Percentiles rank a stretch among this genome's conserved stretches.
Evolutionary conservation across 2,888 invertebrate species (phyloP).

Genomic region (Atethmia centrago): DNA sequence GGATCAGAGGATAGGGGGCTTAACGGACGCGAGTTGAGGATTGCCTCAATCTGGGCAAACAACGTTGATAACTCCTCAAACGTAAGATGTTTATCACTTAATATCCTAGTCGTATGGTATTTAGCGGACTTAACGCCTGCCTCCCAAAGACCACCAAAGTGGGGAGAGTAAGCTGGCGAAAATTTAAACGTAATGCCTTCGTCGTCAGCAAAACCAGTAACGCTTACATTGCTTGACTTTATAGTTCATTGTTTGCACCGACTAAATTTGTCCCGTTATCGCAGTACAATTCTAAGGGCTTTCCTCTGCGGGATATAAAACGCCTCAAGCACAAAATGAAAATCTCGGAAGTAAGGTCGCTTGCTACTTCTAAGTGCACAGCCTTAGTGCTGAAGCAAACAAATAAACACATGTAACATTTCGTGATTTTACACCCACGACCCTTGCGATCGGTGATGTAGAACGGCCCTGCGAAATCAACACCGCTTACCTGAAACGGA

Average conservation of each 20-base stretch:
- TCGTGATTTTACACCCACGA: neutral
- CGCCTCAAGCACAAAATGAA: too few relatives aligned
- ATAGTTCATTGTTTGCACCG: slow-evolving; percentile 7
- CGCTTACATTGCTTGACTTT: neutral
- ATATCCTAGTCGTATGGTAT: too few relatives aligned
- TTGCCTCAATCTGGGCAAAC: slow-evolving; percentile 8
- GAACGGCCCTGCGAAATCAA: slow-evolving; percentile 6
- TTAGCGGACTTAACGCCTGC: too few relatives aligned
- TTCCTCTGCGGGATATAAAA: neutral
- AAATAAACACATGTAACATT: slow-evolving; percentile 6
- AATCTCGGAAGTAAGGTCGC: too few relatives aligned
- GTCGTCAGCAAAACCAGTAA: too few relatives aligned
- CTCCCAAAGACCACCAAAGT: too few relatives aligned
- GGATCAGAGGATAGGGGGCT: slow-evolving; percentile 4
- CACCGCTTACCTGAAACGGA: too few relatives aligned
- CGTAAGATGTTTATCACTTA: too few relatives aligned
- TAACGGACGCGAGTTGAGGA: slow-evolving; percentile 1
- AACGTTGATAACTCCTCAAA: too few relatives aligned
- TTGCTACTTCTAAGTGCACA: too few relatives aligned
- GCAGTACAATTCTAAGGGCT: neutral
- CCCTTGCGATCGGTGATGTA: slow-evolving; percentile 12
- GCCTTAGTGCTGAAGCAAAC: neutral
- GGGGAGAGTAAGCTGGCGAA: too few relatives aligned
- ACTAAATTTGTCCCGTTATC: slow-evolving; percentile 18
- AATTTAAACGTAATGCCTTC: too few relatives aligned